A percentile compares a stretch with the other conserved stretches of the same genome.
These are phyloP conservation scores for Hippocampus comes DNA, from an alignment of 2,113 vertebrate species.

Conservation along the genomic window DNA sequence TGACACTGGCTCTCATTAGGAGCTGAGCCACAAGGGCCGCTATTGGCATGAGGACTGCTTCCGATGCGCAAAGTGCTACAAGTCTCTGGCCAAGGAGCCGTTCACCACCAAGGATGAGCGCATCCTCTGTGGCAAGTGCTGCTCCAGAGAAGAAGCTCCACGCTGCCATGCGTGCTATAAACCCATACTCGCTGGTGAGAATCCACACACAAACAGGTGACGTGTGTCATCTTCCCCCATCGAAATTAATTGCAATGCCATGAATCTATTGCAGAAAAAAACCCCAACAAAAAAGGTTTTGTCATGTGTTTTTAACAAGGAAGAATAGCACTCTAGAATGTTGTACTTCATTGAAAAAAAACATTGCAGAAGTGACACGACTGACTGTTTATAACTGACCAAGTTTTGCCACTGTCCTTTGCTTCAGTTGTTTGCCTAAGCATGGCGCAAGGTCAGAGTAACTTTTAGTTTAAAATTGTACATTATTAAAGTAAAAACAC, in stretches of 20 bases:
- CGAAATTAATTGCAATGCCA: too few relatives aligned
- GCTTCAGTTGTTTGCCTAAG: too few relatives aligned
- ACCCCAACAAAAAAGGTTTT: neutral
- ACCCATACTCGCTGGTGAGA: slow-evolving; percentile 82
- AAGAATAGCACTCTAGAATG: too few relatives aligned
- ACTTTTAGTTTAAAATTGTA: too few relatives aligned
- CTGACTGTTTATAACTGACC: too few relatives aligned
- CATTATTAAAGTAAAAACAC: too few relatives aligned
- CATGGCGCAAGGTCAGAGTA: too few relatives aligned
- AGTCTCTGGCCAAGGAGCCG: slow-evolving; percentile 87
- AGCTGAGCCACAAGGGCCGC: slow-evolving; percentile 88
- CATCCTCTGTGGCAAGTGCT: slow-evolving; percentile 89
- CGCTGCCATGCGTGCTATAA: slow-evolving; percentile 93
- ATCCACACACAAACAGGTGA: neutral
- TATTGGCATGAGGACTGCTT: slow-evolving; percentile 94
- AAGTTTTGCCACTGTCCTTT: too few relatives aligned
- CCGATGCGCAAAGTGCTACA: slow-evolving; percentile 87
- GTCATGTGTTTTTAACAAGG: neutral
- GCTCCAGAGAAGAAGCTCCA: slow-evolving; percentile 80
- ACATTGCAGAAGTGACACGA: too few relatives aligned
- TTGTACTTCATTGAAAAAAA: too few relatives aligned
- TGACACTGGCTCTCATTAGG: slow-evolving; percentile 66
- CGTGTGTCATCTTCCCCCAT: neutral
- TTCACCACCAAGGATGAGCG: slow-evolving; percentile 89
- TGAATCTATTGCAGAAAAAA: neutral